These are phyloP conservation scores for Drosophila willistoni DNA, from an alignment of 1,140 invertebrate species.

Conservation along the genomic window DNA sequence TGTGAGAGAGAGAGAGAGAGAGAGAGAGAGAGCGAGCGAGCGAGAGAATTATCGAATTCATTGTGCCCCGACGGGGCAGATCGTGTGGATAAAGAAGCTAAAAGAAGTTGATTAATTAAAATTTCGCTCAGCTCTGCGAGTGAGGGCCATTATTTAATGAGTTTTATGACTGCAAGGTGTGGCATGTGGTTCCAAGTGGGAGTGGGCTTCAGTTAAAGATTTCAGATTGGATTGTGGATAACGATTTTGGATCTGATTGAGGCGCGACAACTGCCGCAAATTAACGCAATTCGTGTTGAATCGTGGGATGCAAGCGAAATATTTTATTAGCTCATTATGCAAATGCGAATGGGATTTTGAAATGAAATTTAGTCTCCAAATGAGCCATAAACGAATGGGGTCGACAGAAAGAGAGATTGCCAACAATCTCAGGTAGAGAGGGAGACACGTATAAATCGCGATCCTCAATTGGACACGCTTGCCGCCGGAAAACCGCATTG, in stretches of 20 bases:
- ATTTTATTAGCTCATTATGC: constrained; percentile 82
- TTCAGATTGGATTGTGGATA: constrained; percentile 35
- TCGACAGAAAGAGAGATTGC: constrained; percentile 14
- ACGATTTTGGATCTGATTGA: constrained; percentile 45
- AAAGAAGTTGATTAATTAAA: constrained; percentile 71
- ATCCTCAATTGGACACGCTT: constrained; percentile 59
- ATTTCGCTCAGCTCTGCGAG: constrained; percentile 75
- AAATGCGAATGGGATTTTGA: constrained; percentile 68
- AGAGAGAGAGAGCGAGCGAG: constrained; percentile 14
- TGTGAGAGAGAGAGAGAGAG: constrained; percentile 7
- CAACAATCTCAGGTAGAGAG: constrained; percentile 35
- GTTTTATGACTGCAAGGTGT: constrained; percentile 74
- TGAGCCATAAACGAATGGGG: constrained; percentile 44
- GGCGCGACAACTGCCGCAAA: constrained; percentile 80
- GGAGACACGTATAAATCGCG: neutral
- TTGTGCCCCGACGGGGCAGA: constrained; percentile 22
- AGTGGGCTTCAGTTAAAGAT: constrained; percentile 24
- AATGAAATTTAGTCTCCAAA: constrained; percentile 35
- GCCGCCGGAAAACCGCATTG: constrained; percentile 74
- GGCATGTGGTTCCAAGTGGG: constrained; percentile 55
- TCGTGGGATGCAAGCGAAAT: constrained; percentile 79
- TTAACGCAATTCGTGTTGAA: constrained; percentile 62
- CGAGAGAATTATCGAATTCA: neutral
- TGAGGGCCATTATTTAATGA: constrained; percentile 78
- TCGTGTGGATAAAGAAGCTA: constrained; percentile 35